Evolutionary conservation across 2,113 vertebrate species (phyloP), one percentile per base, ranked within the genome.

Genomic region (Dinomys branickii): DNA sequence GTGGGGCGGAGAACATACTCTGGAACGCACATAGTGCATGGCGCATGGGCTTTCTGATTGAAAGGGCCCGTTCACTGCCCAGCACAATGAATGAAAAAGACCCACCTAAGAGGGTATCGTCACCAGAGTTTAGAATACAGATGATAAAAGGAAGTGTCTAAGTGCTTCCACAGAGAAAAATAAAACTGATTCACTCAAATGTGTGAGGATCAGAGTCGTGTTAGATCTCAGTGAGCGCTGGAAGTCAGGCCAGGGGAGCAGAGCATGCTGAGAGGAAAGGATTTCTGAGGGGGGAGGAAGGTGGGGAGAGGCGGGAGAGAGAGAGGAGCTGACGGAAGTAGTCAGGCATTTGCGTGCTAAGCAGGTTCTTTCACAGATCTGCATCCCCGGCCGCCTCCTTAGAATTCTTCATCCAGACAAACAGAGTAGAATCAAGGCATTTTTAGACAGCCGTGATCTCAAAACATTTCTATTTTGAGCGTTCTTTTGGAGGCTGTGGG

Each of bases 61-160:
- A 88, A 94, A 92, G 59, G 41, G 12, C 84, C 41, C 50, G 56
- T 58, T 81, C 58, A 94, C 56, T 75, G 19, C 56, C 17, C 83
- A 82, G 20, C 28, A 71, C 7, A 69, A 33, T 78, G 44, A 89
- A 78, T 90, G 44, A 82, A 47, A 80, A 88, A 69, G 38, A 77
- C 4, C 8, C 50, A 77, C 30, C 12, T 12, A 12, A 90, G n/a
- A 81, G 38, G 28, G 56, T 82, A 41, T 65, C n/a, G 71, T 80
- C 59, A 56, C 77, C 52, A 84, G 83, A 61, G 54, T 88, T 92
- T 85, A 94, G 26, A 94, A 71, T 92, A 54, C 20, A 5, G 13
- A 14, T 73, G 94, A 94, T 81, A 65, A 85, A 89, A 85, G 88
- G 24, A 92, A 91, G 65, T 77, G 47, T 73, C 58, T 59, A 88